Evolutionary conservation across 1,140 invertebrate species (phyloP).

Genomic region (Drosophila nikananu): DNA sequence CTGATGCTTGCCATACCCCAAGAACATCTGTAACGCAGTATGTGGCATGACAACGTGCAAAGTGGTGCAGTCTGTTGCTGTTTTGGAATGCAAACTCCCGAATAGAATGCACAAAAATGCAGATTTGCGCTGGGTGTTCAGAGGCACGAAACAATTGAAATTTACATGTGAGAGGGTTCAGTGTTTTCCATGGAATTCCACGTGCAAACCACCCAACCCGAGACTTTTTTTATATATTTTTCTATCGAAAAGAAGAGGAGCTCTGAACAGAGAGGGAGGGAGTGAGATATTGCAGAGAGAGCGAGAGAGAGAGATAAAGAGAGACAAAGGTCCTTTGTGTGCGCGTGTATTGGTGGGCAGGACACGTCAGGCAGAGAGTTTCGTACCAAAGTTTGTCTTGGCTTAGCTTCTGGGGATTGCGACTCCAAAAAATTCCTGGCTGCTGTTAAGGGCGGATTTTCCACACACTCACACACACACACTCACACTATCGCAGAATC

Average conservation of each 20-base stretch:
- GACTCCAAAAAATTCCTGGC: slow-evolving; percentile 23
- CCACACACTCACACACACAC: slow-evolving; percentile 48
- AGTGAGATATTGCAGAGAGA: background rate
- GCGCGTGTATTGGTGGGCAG: slow-evolving; percentile 61
- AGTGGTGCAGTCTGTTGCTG: slow-evolving; percentile 28
- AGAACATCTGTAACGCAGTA: background rate
- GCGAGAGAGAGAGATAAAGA: slow-evolving; percentile 1
- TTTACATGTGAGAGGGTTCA: slow-evolving; percentile 42
- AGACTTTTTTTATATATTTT: background rate
- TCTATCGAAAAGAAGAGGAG: slow-evolving; percentile 1
- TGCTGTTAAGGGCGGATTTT: slow-evolving; percentile 70
- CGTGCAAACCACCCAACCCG: slow-evolving; percentile 49
- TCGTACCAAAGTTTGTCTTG: slow-evolving; percentile 77
- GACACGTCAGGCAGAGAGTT: slow-evolving; percentile 72
- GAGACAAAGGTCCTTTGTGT: slow-evolving; percentile 37
- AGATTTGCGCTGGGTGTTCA: slow-evolving; percentile 16
- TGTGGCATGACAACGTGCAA: slow-evolving; percentile 48
- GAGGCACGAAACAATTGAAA: slow-evolving; percentile 37
- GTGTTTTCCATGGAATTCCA: slow-evolving; percentile 49
- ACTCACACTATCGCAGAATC: slow-evolving; percentile 15
- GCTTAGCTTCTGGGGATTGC: slow-evolving; percentile 57
- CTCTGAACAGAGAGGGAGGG: slow-evolving; percentile 7
- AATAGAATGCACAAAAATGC: slow-evolving; percentile 59
- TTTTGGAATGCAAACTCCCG: slow-evolving; percentile 32
- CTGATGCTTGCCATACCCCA: slow-evolving; percentile 10